Percentiles rank a stretch among this genome's conserved stretches.
Evolutionary conservation across 2,113 vertebrate genomes (phyloP).

Genomic region (Dolichotis patagonum): DNA sequence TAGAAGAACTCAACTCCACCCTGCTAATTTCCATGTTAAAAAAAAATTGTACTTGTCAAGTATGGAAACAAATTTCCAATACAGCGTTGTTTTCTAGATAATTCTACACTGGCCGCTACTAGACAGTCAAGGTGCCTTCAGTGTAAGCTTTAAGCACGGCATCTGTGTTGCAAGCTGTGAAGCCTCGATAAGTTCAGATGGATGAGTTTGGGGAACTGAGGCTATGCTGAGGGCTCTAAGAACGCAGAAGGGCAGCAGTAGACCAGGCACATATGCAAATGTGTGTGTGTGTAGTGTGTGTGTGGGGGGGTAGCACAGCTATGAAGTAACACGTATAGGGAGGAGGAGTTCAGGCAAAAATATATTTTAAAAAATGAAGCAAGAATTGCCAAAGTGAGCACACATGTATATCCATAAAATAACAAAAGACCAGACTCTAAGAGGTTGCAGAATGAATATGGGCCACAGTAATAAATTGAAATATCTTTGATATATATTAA

Average conservation of each 20-base stretch:
- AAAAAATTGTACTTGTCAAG: neutral
- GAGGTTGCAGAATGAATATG: neutral
- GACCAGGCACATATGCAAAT: neutral
- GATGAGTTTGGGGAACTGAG: neutral
- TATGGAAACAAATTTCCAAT: neutral
- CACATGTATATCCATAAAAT: neutral
- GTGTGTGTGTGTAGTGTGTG: no score
- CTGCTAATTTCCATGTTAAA: slow-evolving; percentile 3
- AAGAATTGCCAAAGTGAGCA: neutral
- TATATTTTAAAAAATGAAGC: neutral
- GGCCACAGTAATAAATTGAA: neutral
- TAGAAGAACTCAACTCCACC: neutral
- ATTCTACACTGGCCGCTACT: neutral
- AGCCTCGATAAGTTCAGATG: neutral
- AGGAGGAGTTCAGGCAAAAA: neutral
- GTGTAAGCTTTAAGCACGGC: neutral
- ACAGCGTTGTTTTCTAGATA: neutral
- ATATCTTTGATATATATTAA: neutral
- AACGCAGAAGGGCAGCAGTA: neutral
- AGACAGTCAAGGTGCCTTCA: neutral
- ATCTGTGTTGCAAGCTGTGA: neutral
- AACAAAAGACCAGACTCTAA: neutral
- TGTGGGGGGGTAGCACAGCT: no score
- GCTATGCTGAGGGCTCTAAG: neutral
- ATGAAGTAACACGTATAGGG: neutral